These are phyloP conservation scores for Cordilura impudica DNA, from an alignment of 2,888 invertebrate species.

Conservation along the genomic window DNA sequence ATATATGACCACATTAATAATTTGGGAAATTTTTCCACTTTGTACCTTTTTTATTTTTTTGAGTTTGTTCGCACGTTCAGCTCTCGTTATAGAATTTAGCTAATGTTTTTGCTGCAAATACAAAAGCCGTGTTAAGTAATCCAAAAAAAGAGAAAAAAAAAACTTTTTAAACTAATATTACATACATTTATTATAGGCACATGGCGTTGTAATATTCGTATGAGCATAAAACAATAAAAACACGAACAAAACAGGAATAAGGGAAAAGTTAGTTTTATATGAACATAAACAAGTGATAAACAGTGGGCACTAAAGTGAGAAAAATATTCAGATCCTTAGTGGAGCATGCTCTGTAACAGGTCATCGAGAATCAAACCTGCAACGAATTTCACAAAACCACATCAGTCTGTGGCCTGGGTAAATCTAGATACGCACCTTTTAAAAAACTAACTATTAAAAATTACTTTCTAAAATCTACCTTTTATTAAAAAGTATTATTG, in stretches of 20 bases:
- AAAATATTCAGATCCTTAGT: too few species aligned
- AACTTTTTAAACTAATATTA: slow-evolving; percentile 52
- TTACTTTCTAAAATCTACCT: too few species aligned
- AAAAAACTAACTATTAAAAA: too few species aligned
- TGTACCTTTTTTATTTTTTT: too few species aligned
- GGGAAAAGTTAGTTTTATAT: neutral
- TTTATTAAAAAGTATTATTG: too few species aligned
- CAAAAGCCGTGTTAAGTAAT: slow-evolving; percentile 4
- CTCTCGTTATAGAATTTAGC: slow-evolving; percentile 8
- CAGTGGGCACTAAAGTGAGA: neutral
- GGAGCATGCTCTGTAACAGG: too few species aligned
- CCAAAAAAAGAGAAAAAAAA: slow-evolving; percentile 14
- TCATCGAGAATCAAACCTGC: too few species aligned
- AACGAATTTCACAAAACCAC: too few species aligned
- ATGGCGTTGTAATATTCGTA: slow-evolving; percentile 37
- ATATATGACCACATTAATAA: slow-evolving; percentile 59
- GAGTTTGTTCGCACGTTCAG: slow-evolving; percentile 27
- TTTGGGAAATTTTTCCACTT: slow-evolving; percentile 38
- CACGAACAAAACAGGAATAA: neutral
- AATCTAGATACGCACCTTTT: too few species aligned
- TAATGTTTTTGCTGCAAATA: slow-evolving; percentile 13
- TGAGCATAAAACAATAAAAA: neutral
- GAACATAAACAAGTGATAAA: neutral
- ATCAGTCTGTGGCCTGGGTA: too few species aligned
- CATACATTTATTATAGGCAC: slow-evolving; percentile 53